Conservation (phyloP, 2,888 invertebrate genomes). For the Andrena hattorfiana region DNA sequence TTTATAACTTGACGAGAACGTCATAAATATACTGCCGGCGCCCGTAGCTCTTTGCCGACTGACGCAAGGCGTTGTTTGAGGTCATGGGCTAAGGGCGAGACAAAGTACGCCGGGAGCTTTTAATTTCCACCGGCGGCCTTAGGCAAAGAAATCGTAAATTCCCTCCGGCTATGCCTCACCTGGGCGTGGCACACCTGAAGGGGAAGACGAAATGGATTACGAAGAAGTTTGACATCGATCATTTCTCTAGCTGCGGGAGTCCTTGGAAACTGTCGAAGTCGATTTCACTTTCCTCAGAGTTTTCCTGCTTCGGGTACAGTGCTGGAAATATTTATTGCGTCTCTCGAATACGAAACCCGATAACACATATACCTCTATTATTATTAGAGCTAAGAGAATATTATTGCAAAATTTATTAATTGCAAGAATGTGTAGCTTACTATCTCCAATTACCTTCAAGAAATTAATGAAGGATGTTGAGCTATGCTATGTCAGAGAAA, state of each 20-base stretch:
- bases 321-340: too few species aligned
- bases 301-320: background rate
- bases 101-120: conserved; percentile 45
- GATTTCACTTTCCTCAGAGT: too few species aligned
- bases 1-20: conserved; percentile 34
- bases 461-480: too few species aligned
- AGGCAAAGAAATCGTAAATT: conserved; percentile 73
- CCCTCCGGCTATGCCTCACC: conserved; percentile 48
- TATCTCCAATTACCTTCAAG: too few species aligned
- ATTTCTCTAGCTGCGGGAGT: background rate
- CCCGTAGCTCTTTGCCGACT: conserved; percentile 44
- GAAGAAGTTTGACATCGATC: conserved; percentile 11
- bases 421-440: too few species aligned
- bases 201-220: conserved; percentile 39
- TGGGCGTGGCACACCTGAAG: conserved; percentile 56
- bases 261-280: background rate
- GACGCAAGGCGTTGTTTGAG: conserved; percentile 45
- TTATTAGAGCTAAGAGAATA: too few species aligned
- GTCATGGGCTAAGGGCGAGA: conserved; percentile 54
- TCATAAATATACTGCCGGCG: conserved; percentile 52
- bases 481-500: too few species aligned
- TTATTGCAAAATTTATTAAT: too few species aligned
- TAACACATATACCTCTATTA: too few species aligned
- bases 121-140: conserved; percentile 67
- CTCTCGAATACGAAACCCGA: too few species aligned